Conservation (phyloP, 2,113 vertebrate species). For the Thalassoma bifasciatum region DNA sequence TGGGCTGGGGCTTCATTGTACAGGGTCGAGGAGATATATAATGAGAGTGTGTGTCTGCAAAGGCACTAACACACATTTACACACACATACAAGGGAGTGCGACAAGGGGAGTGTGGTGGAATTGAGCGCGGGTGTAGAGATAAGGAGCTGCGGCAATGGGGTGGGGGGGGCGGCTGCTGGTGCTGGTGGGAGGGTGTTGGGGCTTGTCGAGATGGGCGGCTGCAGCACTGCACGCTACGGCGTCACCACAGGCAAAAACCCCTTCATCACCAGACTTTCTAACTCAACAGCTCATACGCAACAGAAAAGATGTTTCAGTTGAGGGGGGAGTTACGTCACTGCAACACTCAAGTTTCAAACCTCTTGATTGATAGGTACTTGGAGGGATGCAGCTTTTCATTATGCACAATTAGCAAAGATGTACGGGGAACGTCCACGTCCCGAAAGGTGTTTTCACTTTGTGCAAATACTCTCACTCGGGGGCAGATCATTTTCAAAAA, state of each 20-base stretch:
- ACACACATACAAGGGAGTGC: conserved; percentile 48
- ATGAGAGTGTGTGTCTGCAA: conserved; percentile 29
- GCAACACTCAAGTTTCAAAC: conserved; percentile 49
- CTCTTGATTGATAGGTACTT: not conserved
- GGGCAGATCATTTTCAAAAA: conserved; percentile 36
- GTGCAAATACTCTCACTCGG: not conserved
- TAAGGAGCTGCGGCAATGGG: conserved; percentile 78
- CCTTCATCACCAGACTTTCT: conserved; percentile 10
- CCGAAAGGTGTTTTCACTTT: conserved; percentile 11
- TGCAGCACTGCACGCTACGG: conserved; percentile 63
- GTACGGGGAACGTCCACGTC: not conserved
- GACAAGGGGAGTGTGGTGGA: conserved; percentile 47
- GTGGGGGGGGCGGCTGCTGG: conserved; percentile 46
- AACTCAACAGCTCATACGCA: conserved; percentile 8
- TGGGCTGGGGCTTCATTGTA: conserved; percentile 26
- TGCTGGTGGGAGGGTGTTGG: conserved; percentile 56
- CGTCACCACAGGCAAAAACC: conserved; percentile 28
- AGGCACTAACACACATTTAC: conserved; percentile 43
- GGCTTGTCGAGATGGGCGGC: conserved; percentile 62
- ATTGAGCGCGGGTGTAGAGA: conserved; percentile 71
- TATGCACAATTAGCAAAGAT: not conserved
- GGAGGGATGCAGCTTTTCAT: not conserved
- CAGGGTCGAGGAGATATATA: conserved; percentile 20
- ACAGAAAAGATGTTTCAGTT: conserved; percentile 1
- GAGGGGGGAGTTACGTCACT: conserved; percentile 30